Conservation (phyloP, 2,888 invertebrate genomes). For the Torymus auratus region DNA sequence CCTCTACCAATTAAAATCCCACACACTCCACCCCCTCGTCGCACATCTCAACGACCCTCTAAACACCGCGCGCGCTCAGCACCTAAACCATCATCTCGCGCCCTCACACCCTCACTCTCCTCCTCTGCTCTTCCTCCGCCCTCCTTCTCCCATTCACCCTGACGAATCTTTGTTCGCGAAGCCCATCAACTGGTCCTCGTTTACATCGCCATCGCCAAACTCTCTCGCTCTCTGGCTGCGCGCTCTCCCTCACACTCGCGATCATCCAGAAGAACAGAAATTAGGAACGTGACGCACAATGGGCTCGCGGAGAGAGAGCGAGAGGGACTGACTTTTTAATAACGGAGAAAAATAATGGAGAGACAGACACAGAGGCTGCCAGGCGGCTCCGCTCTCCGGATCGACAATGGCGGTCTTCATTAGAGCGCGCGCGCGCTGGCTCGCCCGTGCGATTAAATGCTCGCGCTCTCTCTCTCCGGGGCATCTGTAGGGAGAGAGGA, state of each 20-base stretch:
- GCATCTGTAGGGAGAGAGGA: background rate
- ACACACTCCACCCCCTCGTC: too few species aligned
- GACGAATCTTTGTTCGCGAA: constrained; percentile 49
- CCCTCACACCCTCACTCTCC: background rate
- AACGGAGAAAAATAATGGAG: constrained; percentile 75
- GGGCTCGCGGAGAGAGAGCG: constrained; percentile 44
- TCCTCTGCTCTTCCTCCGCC: background rate
- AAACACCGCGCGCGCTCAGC: too few species aligned
- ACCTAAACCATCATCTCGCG: background rate
- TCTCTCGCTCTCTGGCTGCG: too few species aligned
- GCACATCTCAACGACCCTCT: too few species aligned
- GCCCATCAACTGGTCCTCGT: constrained; percentile 53
- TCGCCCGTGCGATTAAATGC: constrained; percentile 44
- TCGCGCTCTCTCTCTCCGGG: constrained; percentile 13
- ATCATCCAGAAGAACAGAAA: constrained; percentile 54
- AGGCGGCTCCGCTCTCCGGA: constrained; percentile 11
- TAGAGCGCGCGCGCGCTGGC: constrained; percentile 61
- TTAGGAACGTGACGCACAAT: constrained; percentile 55
- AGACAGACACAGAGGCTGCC: constrained; percentile 70
- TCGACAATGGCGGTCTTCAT: constrained; percentile 67
- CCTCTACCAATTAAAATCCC: too few species aligned
- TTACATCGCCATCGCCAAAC: background rate
- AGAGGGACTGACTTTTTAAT: constrained; percentile 71
- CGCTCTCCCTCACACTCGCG: constrained; percentile 12
- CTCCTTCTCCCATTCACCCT: constrained; percentile 26